Evolutionary conservation across 1,140 invertebrate genomes (phyloP).

Genomic region (Lasaia peninsularis): DNA sequence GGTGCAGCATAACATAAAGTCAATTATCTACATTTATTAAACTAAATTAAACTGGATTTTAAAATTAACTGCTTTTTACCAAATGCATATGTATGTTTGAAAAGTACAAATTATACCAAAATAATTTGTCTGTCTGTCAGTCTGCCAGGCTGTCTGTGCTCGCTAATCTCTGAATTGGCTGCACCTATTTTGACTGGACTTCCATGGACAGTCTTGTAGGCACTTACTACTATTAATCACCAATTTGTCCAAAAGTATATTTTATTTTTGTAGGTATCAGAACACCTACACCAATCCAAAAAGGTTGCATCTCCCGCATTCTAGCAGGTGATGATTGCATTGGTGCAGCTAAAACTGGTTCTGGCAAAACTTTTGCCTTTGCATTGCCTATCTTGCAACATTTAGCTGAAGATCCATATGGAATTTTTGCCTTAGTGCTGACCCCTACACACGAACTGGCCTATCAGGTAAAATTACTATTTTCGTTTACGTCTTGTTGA

Average conservation of each 20-base stretch:
- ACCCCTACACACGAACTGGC: conserved; percentile 98
- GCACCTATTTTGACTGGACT: no score
- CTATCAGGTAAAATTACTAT: conserved; percentile 78
- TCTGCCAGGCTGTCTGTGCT: no score
- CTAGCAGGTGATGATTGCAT: conserved; percentile 92
- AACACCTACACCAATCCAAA: conserved; percentile 91
- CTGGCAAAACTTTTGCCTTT: conserved; percentile 98
- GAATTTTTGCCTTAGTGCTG: conserved; percentile 95
- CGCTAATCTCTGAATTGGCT: no score
- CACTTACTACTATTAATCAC: no score
- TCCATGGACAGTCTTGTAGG: no score
- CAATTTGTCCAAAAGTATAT: neutral
- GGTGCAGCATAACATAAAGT: no score
- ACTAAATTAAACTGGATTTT: no score
- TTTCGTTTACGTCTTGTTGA: neutral
- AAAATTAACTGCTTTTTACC: no score
- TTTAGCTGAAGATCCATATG: conserved; percentile 94
- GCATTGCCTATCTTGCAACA: conserved; percentile 96
- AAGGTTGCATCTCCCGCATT: conserved; percentile 89
- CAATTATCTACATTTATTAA: no score
- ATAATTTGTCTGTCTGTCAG: no score
- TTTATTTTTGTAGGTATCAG: conserved; percentile 80
- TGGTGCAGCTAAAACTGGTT: conserved; percentile 97
- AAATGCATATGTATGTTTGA: no score
- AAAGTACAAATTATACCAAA: no score